Percentiles rank a stretch among this genome's conserved stretches.
Evolutionary conservation across 2,113 vertebrate species (phyloP).

Genomic region (Numenius arquata): DNA sequence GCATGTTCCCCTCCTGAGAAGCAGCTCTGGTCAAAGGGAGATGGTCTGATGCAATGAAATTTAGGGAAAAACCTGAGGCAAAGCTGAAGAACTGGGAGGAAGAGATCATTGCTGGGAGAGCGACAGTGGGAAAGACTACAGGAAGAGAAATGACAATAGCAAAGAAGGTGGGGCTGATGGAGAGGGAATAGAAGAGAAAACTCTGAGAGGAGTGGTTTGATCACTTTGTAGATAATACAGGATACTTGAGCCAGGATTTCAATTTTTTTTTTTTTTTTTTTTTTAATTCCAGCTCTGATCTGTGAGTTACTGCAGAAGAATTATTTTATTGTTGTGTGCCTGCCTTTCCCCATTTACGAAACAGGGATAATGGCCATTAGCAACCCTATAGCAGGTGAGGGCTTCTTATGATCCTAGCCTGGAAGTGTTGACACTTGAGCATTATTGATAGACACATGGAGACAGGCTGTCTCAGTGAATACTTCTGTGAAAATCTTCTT

Average conservation of each 20-base stretch:
- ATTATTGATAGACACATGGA: not conserved
- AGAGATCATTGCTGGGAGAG: not conserved
- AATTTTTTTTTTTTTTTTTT: not conserved
- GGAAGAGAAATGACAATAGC: not conserved
- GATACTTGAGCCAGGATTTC: not conserved
- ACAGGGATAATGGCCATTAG: not conserved
- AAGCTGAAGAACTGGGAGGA: not conserved
- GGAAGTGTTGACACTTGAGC: slow-evolving; percentile 10
- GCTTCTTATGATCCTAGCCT: slow-evolving; percentile 5
- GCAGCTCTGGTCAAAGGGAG: not conserved
- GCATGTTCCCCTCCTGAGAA: not conserved
- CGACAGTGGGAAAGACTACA: not conserved
- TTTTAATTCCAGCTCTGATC: not conserved
- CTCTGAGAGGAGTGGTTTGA: not conserved
- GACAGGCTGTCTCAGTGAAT: slow-evolving; percentile 32
- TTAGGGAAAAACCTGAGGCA: not conserved
- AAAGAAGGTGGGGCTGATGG: not conserved
- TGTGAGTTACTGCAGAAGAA: not conserved
- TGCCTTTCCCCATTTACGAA: not conserved
- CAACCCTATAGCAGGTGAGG: not conserved
- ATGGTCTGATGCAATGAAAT: not conserved
- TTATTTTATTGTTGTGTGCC: slow-evolving; percentile 11
- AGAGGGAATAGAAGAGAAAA: not conserved
- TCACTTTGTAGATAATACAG: not conserved
- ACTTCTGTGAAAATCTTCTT: not conserved